phyloP scores from a whole-genome alignment of 2,113 vertebrate species.

The Cynopterus brachyotis region DNA sequence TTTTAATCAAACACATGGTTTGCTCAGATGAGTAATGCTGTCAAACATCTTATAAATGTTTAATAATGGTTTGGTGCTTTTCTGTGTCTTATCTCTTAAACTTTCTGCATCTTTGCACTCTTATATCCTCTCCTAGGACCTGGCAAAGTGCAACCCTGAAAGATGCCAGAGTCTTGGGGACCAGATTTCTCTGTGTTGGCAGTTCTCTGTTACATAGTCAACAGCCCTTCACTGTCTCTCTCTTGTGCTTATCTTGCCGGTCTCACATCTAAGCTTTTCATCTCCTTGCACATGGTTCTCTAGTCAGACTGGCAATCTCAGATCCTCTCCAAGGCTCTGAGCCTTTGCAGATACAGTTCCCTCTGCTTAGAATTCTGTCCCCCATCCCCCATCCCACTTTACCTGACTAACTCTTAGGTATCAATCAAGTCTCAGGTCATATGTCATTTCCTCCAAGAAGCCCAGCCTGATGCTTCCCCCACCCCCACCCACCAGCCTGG shows the following conservation, averaged over 20 bases:
- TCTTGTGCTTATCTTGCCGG: not conserved
- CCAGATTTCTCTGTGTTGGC: not conserved
- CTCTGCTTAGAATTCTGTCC: not conserved
- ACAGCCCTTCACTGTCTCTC: not conserved
- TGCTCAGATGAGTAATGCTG: conserved; percentile 7
- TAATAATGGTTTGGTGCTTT: not conserved
- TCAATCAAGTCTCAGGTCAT: not conserved
- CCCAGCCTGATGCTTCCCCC: not conserved
- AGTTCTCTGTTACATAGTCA: not conserved
- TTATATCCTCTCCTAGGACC: not conserved
- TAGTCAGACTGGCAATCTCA: not conserved
- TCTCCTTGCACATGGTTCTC: not conserved
- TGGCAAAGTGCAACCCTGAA: not conserved
- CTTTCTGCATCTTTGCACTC: not conserved
- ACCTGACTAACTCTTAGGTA: not conserved
- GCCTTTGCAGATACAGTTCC: not conserved
- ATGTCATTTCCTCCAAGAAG: conserved; percentile 59
- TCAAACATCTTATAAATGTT: not conserved
- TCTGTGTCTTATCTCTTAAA: not conserved
- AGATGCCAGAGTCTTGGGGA: not conserved
- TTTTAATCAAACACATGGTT: conserved; percentile 47
- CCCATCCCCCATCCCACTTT: not conserved
- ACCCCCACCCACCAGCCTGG: not conserved
- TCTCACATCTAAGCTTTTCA: not conserved
- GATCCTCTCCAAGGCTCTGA: not conserved